Conservation (phyloP, 2,888 invertebrate species). For the Toxonevra muliebris region DNA sequence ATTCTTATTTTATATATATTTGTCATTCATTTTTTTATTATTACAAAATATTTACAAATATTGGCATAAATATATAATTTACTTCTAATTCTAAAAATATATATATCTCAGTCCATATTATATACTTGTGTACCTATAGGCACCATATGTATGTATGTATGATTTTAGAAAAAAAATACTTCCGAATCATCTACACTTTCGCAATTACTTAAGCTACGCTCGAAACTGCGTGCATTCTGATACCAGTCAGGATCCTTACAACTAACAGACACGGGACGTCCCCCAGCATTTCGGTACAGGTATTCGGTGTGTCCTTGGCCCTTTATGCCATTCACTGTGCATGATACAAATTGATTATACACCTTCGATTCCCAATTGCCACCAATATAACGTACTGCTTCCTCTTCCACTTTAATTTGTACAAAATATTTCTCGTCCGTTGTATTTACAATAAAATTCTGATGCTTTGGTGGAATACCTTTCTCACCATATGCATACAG, state of each 20-base stretch:
- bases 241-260: constrained; percentile 70
- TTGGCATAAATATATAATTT: not conserved
- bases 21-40: not conserved
- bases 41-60: constrained; percentile 4
- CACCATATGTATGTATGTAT: not conserved
- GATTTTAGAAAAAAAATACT: constrained; percentile 37
- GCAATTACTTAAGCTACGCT: constrained; percentile 47
- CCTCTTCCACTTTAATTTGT: constrained; percentile 71
- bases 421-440: constrained; percentile 69
- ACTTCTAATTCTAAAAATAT: not conserved
- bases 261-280: constrained; percentile 67
- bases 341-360: constrained; percentile 70
- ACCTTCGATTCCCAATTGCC: constrained; percentile 75
- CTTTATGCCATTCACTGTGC: constrained; percentile 67
- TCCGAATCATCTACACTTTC: constrained; percentile 42
- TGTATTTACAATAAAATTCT: constrained; percentile 73
- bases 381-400: constrained; percentile 73
- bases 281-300: constrained; percentile 73
- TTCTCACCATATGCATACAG: constrained; percentile 76
- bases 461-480: constrained; percentile 71
- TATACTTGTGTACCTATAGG: not conserved
- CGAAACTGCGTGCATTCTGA: constrained; percentile 63
- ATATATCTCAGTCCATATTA: not conserved
- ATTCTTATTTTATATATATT: not conserved
- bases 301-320: constrained; percentile 80